Evolutionary conservation across 2,797 vertebrate genomes (phyloP), one percentile per base, ranked within the genome.

Genomic region (Holocentrus rufus): DNA sequence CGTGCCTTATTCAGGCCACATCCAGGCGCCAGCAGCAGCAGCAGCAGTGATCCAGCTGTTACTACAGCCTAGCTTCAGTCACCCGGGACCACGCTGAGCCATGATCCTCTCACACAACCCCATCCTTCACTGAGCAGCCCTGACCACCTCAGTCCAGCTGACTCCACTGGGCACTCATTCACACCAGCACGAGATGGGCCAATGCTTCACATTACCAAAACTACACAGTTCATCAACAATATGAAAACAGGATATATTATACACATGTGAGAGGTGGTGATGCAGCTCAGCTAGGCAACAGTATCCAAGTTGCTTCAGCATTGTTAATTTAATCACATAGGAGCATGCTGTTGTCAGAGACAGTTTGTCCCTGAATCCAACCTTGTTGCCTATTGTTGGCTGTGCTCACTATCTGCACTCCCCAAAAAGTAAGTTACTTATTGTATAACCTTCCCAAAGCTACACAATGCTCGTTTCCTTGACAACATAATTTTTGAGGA

Each of bases 11-110:
- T 87, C 91, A 91, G 91, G 90, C 89, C 87, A 88, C 84, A 81
- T 87, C 78, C 85, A 88, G 90, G 87, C 88, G 85, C 87, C 80
- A 88, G 84, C 80, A 87, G 90, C 57, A 30, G 47, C 49, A n/a
- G 23, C 81, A 88, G 86, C 88, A 79, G 69, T 17, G 75, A 72
- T 90, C 88, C 91, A 93, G 91, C 91, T 93, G 90, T 92, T 92
- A 92, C 91, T 90, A 90, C 86, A 83, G 80, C 69, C 80, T 42
- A 71, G 85, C 79, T 60, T 81, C 74, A 83, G 88, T 85, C 87
- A 87, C 82, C 85, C 80, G 75, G 81, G 84, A 86, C 65, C 75
- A 80, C 49, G 69, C 82, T 84, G 79, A 87, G 83, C 87, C 70
- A 68, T 63, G 73, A 77, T 76, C 57, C 67, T 30, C 76, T 76